A percentile compares a stretch with the other conserved stretches of the same genome.
These are phyloP conservation scores for Alca torda DNA, from an alignment of 2,797 vertebrate species.

Conservation along the genomic window DNA sequence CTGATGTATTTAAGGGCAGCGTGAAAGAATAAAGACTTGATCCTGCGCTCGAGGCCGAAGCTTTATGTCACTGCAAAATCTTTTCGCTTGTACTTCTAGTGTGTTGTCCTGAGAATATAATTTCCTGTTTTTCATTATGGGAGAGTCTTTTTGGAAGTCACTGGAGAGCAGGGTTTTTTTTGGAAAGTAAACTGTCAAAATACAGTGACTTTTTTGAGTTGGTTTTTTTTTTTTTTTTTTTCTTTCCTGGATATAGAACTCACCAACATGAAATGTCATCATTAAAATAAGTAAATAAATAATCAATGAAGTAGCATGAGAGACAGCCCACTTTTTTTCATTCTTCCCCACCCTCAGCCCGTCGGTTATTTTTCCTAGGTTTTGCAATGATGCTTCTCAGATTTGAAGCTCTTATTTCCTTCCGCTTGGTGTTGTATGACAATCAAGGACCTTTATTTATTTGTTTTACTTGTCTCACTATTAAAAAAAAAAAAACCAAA, in stretches of 20 bases:
- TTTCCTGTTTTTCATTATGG: conserved; percentile 35
- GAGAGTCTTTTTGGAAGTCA: conserved; percentile 35
- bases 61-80: conserved; percentile 23
- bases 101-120: conserved; percentile 35
- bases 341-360: not conserved
- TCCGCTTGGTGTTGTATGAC: not conserved
- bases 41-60: not conserved
- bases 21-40: not conserved
- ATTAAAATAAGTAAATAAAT: not conserved
- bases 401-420: not conserved
- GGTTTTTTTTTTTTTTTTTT: not conserved
- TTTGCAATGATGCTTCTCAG: not conserved
- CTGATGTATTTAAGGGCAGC: not conserved
- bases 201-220: not conserved
- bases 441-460: not conserved
- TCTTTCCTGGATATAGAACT: not conserved
- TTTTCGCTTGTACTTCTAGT: conserved; percentile 16
- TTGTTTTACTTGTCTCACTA: not conserved
- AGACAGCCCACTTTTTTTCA: not conserved
- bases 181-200: conserved; percentile 1
- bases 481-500: not conserved
- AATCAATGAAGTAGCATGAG: not conserved
- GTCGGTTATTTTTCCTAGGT: not conserved
- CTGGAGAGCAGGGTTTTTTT: not conserved
- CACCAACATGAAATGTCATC: not conserved